phyloP scores from a whole-genome alignment of 2,113 vertebrate species.

The Cheilinus undulatus region DNA sequence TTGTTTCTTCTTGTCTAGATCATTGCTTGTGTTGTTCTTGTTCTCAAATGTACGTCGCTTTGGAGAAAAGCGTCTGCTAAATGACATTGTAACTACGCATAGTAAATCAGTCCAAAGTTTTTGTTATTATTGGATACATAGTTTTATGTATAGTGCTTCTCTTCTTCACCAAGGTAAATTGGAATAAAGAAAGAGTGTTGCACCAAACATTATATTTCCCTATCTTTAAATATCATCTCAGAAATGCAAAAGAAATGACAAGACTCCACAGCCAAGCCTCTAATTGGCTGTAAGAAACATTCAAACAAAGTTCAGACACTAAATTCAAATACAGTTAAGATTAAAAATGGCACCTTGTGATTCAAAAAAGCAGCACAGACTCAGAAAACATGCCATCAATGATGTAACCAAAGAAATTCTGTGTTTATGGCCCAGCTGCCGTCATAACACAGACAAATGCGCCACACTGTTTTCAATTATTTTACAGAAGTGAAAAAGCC shows the following conservation, averaged over 20 bases:
- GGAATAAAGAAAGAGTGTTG: too few relatives aligned
- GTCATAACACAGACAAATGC: conserved; percentile 52
- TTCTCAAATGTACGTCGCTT: too few relatives aligned
- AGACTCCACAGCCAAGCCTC: conserved; percentile 32
- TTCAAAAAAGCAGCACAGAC: conserved; percentile 62
- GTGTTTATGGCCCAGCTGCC: conserved; percentile 54
- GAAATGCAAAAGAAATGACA: conserved; percentile 26
- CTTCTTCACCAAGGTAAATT: too few relatives aligned
- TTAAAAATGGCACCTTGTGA: conserved; percentile 66
- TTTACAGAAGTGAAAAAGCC: conserved; percentile 53
- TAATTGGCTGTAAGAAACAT: conserved; percentile 73
- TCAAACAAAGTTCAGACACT: conserved; percentile 63
- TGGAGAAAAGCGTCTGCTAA: too few relatives aligned
- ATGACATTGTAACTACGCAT: too few relatives aligned
- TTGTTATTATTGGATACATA: too few relatives aligned
- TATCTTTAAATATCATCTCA: conserved; percentile 55
- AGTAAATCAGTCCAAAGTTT: too few relatives aligned
- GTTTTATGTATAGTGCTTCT: too few relatives aligned
- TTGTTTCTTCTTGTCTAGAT: too few relatives aligned
- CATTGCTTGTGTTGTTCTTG: too few relatives aligned
- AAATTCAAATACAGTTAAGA: conserved; percentile 48
- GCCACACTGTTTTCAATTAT: conserved; percentile 71
- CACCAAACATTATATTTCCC: conserved; percentile 51
- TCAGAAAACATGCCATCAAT: conserved; percentile 65
- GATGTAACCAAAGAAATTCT: conserved; percentile 57